phyloP scores from a whole-genome alignment of 2,888 invertebrate species.

The Trachelus stipa region DNA sequence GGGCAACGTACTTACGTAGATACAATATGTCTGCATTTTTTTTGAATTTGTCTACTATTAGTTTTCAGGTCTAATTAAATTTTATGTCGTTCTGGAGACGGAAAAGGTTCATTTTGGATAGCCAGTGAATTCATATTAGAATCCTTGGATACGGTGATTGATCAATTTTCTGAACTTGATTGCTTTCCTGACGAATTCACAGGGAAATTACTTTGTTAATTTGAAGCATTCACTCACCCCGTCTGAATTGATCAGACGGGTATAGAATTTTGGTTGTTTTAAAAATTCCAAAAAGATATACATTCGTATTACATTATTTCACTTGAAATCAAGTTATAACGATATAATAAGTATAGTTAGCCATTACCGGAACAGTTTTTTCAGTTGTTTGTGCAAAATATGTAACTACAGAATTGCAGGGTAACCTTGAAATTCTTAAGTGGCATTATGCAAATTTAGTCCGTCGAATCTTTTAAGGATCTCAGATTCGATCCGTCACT shows the following conservation, averaged over 20 bases:
- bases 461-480: too few relatives aligned
- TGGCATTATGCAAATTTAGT: too few relatives aligned
- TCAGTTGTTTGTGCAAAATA: not conserved
- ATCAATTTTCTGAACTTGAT: not conserved
- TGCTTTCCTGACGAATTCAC: not conserved
- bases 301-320: not conserved
- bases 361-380: not conserved
- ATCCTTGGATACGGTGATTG: not conserved
- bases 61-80: not conserved
- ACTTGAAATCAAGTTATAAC: not conserved
- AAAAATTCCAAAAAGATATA: too few relatives aligned
- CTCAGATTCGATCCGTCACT: too few relatives aligned
- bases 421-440: too few relatives aligned
- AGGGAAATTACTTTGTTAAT: not conserved
- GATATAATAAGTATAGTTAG: too few relatives aligned
- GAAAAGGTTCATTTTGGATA: not conserved
- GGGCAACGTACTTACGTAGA: not conserved
- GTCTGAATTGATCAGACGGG: not conserved
- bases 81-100: not conserved
- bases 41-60: not conserved
- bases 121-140: not conserved
- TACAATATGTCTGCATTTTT: not conserved
- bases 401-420: not conserved
- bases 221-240: not conserved
- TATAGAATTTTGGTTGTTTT: not conserved